Evolutionary conservation across 2,113 vertebrate species (phyloP).

Genomic region (Nothoprocta pentlandii): DNA sequence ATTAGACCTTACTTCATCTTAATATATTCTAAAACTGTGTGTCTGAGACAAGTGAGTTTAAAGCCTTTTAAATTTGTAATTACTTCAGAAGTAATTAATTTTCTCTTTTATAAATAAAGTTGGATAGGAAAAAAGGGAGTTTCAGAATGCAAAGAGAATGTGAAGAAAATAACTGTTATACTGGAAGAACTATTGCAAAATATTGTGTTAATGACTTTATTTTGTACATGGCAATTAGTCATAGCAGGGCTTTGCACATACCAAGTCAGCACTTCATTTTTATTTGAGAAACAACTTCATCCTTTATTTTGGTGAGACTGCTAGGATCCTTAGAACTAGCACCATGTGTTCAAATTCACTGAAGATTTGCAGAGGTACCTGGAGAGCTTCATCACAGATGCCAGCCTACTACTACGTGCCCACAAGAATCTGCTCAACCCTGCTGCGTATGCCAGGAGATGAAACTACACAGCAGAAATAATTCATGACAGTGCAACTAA

Average conservation of each 20-base stretch:
- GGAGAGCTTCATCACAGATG: constrained; percentile 54
- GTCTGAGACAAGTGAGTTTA: constrained; percentile 58
- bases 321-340: neutral
- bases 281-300: neutral
- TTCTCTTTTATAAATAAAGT: constrained; percentile 14
- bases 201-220: neutral
- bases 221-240: neutral
- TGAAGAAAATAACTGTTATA: neutral
- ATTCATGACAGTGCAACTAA: constrained; percentile 63
- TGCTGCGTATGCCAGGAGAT: constrained; percentile 19
- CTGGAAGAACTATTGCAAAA: neutral
- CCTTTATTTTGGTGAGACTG: neutral
- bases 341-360: neutral
- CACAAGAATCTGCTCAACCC: constrained; percentile 14
- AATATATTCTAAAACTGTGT: constrained; percentile 58
- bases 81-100: constrained; percentile 63
- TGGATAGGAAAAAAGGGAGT: neutral
- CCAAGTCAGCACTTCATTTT: constrained; percentile 19
- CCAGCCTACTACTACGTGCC: constrained; percentile 8
- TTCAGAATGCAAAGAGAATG: constrained; percentile 24
- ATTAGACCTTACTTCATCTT: constrained; percentile 47
- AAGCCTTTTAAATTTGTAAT: constrained; percentile 65
- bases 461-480: constrained; percentile 60
- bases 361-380: neutral
- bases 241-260: constrained; percentile 20